A percentile compares a stretch with the other conserved stretches of the same genome.
Conservation (phyloP, 2,888 invertebrate genomes). For the Tolmerus cingulatus region DNA sequence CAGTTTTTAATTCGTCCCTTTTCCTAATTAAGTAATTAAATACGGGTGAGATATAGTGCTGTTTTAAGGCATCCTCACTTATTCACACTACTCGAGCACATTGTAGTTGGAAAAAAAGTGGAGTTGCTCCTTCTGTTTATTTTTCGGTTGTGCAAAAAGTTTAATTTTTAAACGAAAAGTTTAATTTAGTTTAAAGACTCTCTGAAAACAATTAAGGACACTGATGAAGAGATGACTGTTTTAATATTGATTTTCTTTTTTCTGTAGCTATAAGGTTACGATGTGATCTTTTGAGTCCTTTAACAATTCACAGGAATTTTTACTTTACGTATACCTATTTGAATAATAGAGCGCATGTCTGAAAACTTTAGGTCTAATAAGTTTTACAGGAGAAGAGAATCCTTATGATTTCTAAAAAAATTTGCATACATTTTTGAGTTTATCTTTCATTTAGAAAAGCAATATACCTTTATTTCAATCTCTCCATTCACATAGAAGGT, state of each 20-base stretch:
- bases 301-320: background rate
- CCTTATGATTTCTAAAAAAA: too few relatives aligned
- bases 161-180: background rate
- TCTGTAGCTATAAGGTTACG: background rate
- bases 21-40: slow-evolving; percentile 6
- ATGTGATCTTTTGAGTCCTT: background rate
- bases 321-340: too few relatives aligned
- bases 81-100: background rate
- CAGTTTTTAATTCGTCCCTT: slow-evolving; percentile 28
- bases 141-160: background rate
- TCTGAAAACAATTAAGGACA: background rate
- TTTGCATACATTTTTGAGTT: too few relatives aligned
- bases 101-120: background rate
- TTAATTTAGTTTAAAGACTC: background rate
- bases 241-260: background rate
- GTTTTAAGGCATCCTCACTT: background rate
- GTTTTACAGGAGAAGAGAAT: too few relatives aligned
- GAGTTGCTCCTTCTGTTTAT: background rate
- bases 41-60: background rate
- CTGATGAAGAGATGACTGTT: background rate
- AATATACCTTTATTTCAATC: too few relatives aligned
- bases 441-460: too few relatives aligned
- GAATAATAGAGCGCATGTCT: too few relatives aligned
- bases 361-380: too few relatives aligned
- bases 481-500: too few relatives aligned